phyloP scores from a whole-genome alignment of 2,113 vertebrate species.

The Prunella fulvescens region DNA sequence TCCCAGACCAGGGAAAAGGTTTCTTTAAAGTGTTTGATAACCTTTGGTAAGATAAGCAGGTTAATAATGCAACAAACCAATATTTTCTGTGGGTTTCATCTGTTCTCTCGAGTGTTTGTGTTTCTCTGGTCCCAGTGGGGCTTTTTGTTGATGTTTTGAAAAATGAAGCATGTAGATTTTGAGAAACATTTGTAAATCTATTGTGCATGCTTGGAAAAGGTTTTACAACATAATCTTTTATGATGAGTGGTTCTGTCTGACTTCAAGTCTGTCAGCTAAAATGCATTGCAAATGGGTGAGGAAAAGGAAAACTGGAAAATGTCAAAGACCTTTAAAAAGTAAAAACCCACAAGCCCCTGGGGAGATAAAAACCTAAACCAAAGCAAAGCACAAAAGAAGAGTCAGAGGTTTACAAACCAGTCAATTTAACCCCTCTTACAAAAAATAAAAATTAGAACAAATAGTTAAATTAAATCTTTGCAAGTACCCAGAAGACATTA shows the following conservation, averaged over 20 bases:
- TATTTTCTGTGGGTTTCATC: background rate
- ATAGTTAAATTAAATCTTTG: background rate
- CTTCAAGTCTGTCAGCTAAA: background rate
- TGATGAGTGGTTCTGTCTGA: background rate
- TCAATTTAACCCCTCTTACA: background rate
- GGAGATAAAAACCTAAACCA: background rate
- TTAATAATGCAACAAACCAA: background rate
- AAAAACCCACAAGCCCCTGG: fast-evolving
- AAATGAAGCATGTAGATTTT: background rate
- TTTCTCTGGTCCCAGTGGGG: background rate
- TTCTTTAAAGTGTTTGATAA: background rate
- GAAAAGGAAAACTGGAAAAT: background rate
- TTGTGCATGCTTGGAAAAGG: background rate
- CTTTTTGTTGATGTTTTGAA: conserved; percentile 6
- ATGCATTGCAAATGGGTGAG: background rate
- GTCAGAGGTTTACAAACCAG: background rate
- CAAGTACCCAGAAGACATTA: background rate
- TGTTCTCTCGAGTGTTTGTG: background rate
- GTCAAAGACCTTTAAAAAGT: background rate
- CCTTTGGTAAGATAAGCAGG: background rate
- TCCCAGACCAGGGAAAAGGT: background rate
- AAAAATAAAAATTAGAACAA: background rate
- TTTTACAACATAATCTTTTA: background rate
- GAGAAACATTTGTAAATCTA: background rate
- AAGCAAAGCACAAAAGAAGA: background rate